These are phyloP conservation scores for Drosophila melanocephala DNA, from an alignment of 2,888 invertebrate species.

Conservation along the genomic window DNA sequence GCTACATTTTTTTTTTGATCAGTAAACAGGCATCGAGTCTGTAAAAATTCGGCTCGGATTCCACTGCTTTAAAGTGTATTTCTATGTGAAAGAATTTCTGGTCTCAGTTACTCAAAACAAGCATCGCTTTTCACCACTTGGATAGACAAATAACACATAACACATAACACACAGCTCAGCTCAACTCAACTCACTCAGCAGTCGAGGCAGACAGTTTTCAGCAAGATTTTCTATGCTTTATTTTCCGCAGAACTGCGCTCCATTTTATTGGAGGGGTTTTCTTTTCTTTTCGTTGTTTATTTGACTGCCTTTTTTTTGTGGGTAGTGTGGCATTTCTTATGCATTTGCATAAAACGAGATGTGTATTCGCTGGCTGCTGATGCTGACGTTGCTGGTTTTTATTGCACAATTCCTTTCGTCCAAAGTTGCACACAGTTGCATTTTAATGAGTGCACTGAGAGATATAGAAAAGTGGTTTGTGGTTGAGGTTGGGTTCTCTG, in stretches of 20 bases:
- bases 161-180: not conserved
- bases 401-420: slow-evolving; percentile 75
- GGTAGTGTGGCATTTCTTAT: slow-evolving; percentile 48
- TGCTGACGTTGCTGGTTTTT: slow-evolving; percentile 58
- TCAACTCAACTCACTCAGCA: slow-evolving; percentile 3
- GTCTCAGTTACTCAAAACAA: slow-evolving; percentile 2
- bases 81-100: not conserved
- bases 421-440: slow-evolving; percentile 73
- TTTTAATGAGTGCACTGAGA: slow-evolving; percentile 68
- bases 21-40: not conserved
- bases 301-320: slow-evolving; percentile 30
- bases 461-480: not conserved
- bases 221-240: slow-evolving; percentile 14
- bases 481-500: slow-evolving; percentile 24
- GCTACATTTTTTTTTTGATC: too few relatives aligned
- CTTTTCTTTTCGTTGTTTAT: slow-evolving; percentile 3
- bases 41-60: not conserved
- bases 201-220: slow-evolving; percentile 12
- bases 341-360: slow-evolving; percentile 76
- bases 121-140: not conserved
- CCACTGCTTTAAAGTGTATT: slow-evolving; percentile 14
- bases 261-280: slow-evolving; percentile 41
- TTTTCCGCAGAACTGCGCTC: slow-evolving; percentile 22
- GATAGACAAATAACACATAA: slow-evolving; percentile 13
- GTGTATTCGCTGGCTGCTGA: slow-evolving; percentile 58